Conservation (phyloP, 1,140 invertebrate genomes). For the Apis florea region DNA sequence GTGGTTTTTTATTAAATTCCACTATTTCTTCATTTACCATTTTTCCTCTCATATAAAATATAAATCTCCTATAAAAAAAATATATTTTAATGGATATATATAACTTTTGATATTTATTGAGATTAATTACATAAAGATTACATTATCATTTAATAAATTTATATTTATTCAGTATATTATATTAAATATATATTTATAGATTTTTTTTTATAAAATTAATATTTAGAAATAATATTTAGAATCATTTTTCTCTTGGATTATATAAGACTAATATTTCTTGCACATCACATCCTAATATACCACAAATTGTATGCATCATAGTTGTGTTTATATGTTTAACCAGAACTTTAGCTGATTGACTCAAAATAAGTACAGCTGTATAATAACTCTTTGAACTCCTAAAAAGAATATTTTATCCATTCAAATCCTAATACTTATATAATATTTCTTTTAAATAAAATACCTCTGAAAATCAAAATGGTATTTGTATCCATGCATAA, state of each 20-base stretch:
- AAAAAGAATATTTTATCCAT: slow-evolving; percentile 16
- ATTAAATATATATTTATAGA: background rate
- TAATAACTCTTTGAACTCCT: slow-evolving; percentile 52
- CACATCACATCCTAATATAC: slow-evolving; percentile 50
- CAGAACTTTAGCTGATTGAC: slow-evolving; percentile 57
- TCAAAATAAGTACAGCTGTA: slow-evolving; percentile 61
- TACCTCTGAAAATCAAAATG: slow-evolving; percentile 65
- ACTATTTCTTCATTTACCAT: slow-evolving; percentile 75
- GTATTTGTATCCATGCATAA: slow-evolving; percentile 52
- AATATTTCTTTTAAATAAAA: background rate
- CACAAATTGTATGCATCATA: slow-evolving; percentile 59
- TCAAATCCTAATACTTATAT: background rate
- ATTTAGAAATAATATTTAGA: slow-evolving; percentile 6
- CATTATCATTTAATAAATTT: background rate
- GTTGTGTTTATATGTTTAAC: slow-evolving; percentile 55
- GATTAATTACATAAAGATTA: background rate
- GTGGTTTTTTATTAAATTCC: slow-evolving; percentile 72
- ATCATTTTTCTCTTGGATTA: slow-evolving; percentile 31
- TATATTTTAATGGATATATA: background rate
- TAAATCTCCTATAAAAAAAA: slow-evolving; percentile 1
- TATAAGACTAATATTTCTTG: slow-evolving; percentile 59
- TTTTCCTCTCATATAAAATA: slow-evolving; percentile 40
- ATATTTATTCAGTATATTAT: background rate
- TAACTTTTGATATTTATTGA: background rate
- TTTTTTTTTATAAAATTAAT: slow-evolving; percentile 8